Evolutionary conservation across 2,113 vertebrate genomes (phyloP).

Genomic region (Lichenostomus cassidix): DNA sequence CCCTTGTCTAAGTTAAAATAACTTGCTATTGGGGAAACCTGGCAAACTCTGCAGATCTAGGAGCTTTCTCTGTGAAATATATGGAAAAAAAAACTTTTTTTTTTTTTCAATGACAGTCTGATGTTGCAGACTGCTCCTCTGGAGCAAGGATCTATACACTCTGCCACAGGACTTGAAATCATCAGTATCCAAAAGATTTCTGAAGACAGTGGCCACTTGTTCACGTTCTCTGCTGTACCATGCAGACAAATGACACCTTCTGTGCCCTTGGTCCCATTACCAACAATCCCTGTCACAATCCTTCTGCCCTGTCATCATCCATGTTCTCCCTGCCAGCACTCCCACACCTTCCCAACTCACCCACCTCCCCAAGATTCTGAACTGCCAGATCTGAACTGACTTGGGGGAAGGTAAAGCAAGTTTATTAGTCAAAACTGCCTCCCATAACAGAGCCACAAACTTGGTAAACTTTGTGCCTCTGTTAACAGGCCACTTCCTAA

Average conservation of each 20-base stretch:
- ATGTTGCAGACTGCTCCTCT: not conserved
- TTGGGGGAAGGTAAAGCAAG: not conserved
- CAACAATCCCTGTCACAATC: not conserved
- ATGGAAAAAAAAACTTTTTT: not conserved
- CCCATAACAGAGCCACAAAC: not conserved
- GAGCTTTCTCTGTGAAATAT: not conserved
- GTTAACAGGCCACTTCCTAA: not conserved
- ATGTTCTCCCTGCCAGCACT: not conserved
- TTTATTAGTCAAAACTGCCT: not conserved
- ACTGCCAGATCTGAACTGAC: not conserved
- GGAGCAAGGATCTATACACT: not conserved
- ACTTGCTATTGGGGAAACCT: fast-evolving
- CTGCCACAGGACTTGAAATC: not conserved
- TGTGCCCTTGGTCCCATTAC: not conserved
- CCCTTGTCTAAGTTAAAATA: not conserved
- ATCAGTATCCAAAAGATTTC: not conserved
- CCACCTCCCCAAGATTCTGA: not conserved
- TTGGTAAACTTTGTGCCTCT: not conserved
- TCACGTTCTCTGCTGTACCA: fast-evolving
- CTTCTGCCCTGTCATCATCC: not conserved
- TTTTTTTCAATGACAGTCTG: not conserved
- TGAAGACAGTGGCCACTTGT: not conserved
- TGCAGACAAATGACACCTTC: not conserved
- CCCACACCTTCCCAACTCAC: not conserved
- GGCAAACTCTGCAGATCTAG: not conserved